These are phyloP conservation scores for Podarcis raffonei DNA, from an alignment of 2,113 vertebrate genomes.

Conservation along the genomic window DNA sequence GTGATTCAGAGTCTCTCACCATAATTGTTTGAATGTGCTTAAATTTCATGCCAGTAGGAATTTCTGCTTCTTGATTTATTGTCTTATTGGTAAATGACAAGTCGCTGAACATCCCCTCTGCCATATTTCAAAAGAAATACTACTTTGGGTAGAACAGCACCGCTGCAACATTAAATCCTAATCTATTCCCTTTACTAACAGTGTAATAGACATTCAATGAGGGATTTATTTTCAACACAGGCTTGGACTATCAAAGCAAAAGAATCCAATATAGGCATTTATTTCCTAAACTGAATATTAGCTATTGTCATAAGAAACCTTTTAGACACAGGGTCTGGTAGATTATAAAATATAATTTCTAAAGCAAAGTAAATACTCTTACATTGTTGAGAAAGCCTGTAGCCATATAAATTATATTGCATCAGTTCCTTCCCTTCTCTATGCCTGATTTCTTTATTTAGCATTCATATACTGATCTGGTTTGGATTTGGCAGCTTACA, in stretches of 20 bases:
- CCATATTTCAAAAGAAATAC: neutral
- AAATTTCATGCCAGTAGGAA: neutral
- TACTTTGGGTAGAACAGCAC: neutral
- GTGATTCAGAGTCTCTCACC: neutral
- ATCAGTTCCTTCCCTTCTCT: neutral
- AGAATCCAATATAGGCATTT: neutral
- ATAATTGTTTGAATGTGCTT: neutral
- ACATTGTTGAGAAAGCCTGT: neutral
- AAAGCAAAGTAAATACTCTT: neutral
- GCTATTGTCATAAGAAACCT: neutral
- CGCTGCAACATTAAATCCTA: neutral
- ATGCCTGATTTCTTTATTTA: neutral
- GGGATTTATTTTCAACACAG: neutral
- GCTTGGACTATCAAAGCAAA: neutral
- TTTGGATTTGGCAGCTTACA: neutral
- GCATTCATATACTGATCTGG: neutral
- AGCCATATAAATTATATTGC: neutral
- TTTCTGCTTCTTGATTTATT: neutral
- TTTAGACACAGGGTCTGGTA: neutral
- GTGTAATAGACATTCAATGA: neutral
- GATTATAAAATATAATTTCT: neutral
- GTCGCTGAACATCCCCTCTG: neutral
- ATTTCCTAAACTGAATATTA: neutral
- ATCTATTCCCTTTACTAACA: neutral
- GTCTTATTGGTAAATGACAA: neutral